Conservation (phyloP, 2,797 vertebrate genomes). For the Poeciliopsis gracilis region DNA sequence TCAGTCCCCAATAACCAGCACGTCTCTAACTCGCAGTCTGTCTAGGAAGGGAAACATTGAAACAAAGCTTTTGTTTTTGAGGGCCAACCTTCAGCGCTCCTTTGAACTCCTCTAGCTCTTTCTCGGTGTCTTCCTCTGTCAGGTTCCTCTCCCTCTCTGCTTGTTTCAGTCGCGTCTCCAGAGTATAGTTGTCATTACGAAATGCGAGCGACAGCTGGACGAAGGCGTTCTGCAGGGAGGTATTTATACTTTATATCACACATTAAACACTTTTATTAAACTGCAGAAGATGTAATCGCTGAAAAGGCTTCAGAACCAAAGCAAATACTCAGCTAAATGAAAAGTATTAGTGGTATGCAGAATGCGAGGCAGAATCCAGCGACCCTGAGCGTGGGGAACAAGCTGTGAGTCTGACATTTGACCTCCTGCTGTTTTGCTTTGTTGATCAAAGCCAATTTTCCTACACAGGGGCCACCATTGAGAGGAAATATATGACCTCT, state of each 20-base stretch:
- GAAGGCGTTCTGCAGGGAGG: conserved; percentile 90
- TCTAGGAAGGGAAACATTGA: conserved; percentile 5
- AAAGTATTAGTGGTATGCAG: background rate
- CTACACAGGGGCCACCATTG: conserved; percentile 48
- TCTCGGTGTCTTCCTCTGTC: conserved; percentile 95
- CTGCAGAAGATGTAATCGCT: conserved; percentile 17
- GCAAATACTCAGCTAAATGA: background rate
- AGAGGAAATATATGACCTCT: conserved; percentile 73
- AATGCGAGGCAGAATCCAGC: conserved; percentile 23
- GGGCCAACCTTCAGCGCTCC: conserved; percentile 87
- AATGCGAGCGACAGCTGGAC: conserved; percentile 97
- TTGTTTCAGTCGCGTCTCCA: conserved; percentile 93
- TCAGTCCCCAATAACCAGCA: background rate
- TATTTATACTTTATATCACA: conserved; percentile 41
- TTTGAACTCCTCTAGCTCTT: conserved; percentile 97
- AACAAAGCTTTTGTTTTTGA: conserved; percentile 34
- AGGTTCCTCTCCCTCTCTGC: conserved; percentile 94
- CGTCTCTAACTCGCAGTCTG: background rate
- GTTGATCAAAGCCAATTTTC: conserved; percentile 71
- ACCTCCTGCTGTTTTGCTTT: conserved; percentile 52
- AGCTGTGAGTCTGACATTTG: conserved; percentile 47
- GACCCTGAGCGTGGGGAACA: conserved; percentile 35
- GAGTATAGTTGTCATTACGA: conserved; percentile 97
- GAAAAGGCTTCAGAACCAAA: background rate
- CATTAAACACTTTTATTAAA: conserved; percentile 30